Evolutionary conservation across 2,797 vertebrate genomes (phyloP), one percentile per base, ranked within the genome.

Genomic region (Helostoma temminkii): DNA sequence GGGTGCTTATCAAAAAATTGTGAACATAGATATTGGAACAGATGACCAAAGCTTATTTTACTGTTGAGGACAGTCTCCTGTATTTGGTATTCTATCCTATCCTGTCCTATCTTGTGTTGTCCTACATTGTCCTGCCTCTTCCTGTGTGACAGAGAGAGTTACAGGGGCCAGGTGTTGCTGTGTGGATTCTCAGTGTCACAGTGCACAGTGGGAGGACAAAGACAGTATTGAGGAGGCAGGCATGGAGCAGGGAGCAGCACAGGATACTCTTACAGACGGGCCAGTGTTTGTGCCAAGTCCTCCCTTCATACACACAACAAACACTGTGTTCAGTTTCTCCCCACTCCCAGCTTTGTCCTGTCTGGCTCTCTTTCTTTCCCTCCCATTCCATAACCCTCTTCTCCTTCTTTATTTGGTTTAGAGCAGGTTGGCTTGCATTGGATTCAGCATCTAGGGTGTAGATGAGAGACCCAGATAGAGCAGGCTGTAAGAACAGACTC

Each of bases 231-330:
- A 94, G 87, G 81, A 88, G 82, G 81, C 81, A 87, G 86, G 85
- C 90, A 89, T 89, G 85, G 84, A 89, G 89, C 86, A 83, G 89
- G 76, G 91, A 93, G 89, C 82, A 89, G 89, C 88, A 91, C 85
- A 92, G 92, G 92, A 93, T 94, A 93, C 90, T 92, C 93, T 94
- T 94, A 94, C 94, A 94, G 90, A 85, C 82, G 59, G 78, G 84
- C 89, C 70, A 81, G 86, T 91, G 89, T 93, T 92, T 91, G 88
- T 93, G 91, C 93, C 93, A 94, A 93, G 87, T 86, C 84, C 80
- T 90, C 84, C 91, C 89, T 88, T 84, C 83, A 82, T 80, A 85
- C 86, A 78, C 84, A 93, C 92, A 94, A 94, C 92, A 92, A 92
- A 91, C 85, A 90, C 94, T 93, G 93, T 95, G 93, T 94, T 94